Percentiles rank a stretch among this genome's conserved stretches.
Conservation (phyloP, 1,140 invertebrate species). For the Macrobrachium rosenbergii region DNA sequence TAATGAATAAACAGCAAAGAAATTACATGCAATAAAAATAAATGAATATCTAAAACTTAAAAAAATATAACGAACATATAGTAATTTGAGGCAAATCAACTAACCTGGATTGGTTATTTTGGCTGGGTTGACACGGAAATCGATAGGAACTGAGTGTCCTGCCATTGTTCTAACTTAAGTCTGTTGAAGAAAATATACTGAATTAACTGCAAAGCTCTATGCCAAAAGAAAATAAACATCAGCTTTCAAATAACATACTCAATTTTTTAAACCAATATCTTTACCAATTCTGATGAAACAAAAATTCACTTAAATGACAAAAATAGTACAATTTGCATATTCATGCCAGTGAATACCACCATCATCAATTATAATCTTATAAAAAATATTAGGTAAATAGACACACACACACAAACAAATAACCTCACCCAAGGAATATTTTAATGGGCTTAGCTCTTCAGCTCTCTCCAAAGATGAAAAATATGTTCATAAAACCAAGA, state of each 20-base stretch:
- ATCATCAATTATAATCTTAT: too few relatives aligned
- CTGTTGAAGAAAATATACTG: background rate
- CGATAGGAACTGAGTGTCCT: constrained; percentile 84
- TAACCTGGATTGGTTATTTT: constrained; percentile 75
- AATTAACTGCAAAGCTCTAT: background rate
- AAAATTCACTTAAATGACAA: background rate
- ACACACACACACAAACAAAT: too few relatives aligned
- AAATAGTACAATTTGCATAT: background rate
- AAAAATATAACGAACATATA: background rate
- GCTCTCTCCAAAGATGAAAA: too few relatives aligned
- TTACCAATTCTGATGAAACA: background rate
- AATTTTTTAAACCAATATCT: background rate
- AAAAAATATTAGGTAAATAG: too few relatives aligned
- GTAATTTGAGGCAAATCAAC: background rate
- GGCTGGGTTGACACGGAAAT: constrained; percentile 82
- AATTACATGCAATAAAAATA: background rate
- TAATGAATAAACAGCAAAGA: too few relatives aligned
- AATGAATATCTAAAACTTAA: background rate
- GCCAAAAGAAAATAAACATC: background rate
- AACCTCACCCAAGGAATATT: too few relatives aligned
- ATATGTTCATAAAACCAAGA: too few relatives aligned
- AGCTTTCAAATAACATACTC: background rate
- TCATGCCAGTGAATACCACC: too few relatives aligned
- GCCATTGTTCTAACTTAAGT: constrained; percentile 74
- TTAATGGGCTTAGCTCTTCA: too few relatives aligned